phyloP scores from a whole-genome alignment of 1,140 invertebrate species.

The Drosophila cardini region DNA sequence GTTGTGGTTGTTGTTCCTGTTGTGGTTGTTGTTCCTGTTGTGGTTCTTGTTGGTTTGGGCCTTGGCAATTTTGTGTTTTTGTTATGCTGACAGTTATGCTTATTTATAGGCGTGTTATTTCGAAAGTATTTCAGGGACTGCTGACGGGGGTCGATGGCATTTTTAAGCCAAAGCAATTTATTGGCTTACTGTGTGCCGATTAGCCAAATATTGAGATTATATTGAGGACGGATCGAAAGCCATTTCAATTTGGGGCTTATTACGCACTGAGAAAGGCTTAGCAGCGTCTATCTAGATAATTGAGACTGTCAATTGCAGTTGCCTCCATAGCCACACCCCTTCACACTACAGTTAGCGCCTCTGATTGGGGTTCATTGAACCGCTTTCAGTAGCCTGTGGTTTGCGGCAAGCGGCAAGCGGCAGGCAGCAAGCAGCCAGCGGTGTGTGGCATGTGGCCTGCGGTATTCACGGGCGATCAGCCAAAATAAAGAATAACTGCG shows the following conservation, averaged over 20 bases:
- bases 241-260: conserved; percentile 62
- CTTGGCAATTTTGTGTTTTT: conserved; percentile 45
- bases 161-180: conserved; percentile 75
- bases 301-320: conserved; percentile 52
- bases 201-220: conserved; percentile 76
- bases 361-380: conserved; percentile 46
- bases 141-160: conserved; percentile 19
- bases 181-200: conserved; percentile 76
- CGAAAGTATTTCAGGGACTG: conserved; percentile 40
- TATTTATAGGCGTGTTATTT: conserved; percentile 69
- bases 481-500: conserved; percentile 54
- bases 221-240: conserved; percentile 42
- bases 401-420: background rate
- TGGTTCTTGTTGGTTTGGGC: conserved; percentile 5
- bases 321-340: background rate
- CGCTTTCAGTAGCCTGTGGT: conserved; percentile 32
- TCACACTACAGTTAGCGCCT: background rate
- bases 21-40: conserved; percentile 20
- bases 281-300: conserved; percentile 44
- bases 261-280: conserved; percentile 47
- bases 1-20: conserved; percentile 17
- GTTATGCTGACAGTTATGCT: conserved; percentile 76
- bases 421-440: conserved; percentile 3
- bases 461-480: conserved; percentile 41
- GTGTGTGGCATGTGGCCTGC: conserved; percentile 15